phyloP scores from a whole-genome alignment of 1,140 invertebrate species.

The Macrosteles quadrilineatus region DNA sequence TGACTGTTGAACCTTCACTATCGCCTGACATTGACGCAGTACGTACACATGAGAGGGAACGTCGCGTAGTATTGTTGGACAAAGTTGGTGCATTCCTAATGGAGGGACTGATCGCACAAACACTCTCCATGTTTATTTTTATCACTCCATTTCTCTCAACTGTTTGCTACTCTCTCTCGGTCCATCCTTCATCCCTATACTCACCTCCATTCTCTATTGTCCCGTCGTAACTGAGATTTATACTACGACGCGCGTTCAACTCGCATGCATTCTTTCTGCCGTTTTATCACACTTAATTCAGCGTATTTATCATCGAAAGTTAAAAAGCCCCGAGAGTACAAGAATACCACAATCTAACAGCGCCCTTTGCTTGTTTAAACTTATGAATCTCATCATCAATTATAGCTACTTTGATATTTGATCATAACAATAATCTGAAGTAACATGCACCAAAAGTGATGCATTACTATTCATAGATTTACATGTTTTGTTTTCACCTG shows the following conservation, averaged over 20 bases:
- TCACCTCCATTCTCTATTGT: background rate
- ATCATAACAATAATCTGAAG: no score
- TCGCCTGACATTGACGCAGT: no score
- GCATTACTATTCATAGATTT: no score
- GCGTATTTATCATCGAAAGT: background rate
- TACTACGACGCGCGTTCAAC: background rate
- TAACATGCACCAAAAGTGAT: no score
- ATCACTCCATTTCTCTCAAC: background rate
- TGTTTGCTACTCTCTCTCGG: background rate
- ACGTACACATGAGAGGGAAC: no score
- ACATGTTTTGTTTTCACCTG: no score
- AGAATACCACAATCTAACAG: background rate
- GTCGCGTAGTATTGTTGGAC: no score
- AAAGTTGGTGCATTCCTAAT: no score
- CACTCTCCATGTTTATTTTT: background rate
- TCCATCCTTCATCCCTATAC: background rate
- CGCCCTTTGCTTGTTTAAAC: slow-evolving; percentile 2
- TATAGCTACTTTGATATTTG: no score
- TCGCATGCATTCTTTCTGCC: background rate
- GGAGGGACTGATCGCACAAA: no score
- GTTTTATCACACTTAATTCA: slow-evolving; percentile 1
- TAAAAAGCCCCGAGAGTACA: background rate
- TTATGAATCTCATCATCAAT: no score
- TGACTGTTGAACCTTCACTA: no score
- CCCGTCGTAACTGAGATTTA: slow-evolving; percentile 1